Evolutionary conservation across 1,140 invertebrate genomes (phyloP), one percentile per base, ranked within the genome.

Genomic region (Rhagoletis pomonella): DNA sequence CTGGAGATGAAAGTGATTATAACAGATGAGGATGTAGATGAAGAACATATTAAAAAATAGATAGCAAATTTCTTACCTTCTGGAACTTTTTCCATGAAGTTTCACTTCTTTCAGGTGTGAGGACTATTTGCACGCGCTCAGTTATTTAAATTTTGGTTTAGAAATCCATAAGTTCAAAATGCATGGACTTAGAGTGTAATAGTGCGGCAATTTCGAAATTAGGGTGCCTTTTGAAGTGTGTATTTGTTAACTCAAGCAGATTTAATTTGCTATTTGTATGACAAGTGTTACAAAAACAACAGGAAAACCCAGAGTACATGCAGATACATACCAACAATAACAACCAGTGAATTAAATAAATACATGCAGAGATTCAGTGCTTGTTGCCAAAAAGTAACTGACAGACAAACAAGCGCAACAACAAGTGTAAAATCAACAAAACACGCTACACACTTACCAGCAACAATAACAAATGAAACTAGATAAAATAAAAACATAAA

Each of bases 191-290:
- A 29, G 29, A 29, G 29, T 29, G 29, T 29, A 29, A 29, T 29
- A 29, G 29, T 29, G 29, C 29, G 29, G 29, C 29, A 29, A 29
- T 29, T 55, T 62, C 60, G 10, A 14, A 7, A 62, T 17, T 17
- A 62, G 60, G 60, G 60, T 17, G 60, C 60, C 6, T 14, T 14
- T 9, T 14, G 60, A 62, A 62, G 10, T 62, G 12, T 4, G 60
- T 14, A 62, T 62, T 62, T 67, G 86, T 86, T 67, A 86, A 86
- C 19, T 65, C 42, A 91, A 91, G 90, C 91, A 89, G 90, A 91
- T 91, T 91, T 91, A 91, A 91, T 91, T 91, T 91, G 91, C 90
- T 90, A 90, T 91, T 90, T 91, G 88, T 88, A 50, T 87, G 64
- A 86, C 58, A 64, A 62, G 84, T 86, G 84, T 81, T 88, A 73